These are phyloP conservation scores for Marronus borbonicus DNA, from an alignment of 2,888 invertebrate species.

Conservation along the genomic window DNA sequence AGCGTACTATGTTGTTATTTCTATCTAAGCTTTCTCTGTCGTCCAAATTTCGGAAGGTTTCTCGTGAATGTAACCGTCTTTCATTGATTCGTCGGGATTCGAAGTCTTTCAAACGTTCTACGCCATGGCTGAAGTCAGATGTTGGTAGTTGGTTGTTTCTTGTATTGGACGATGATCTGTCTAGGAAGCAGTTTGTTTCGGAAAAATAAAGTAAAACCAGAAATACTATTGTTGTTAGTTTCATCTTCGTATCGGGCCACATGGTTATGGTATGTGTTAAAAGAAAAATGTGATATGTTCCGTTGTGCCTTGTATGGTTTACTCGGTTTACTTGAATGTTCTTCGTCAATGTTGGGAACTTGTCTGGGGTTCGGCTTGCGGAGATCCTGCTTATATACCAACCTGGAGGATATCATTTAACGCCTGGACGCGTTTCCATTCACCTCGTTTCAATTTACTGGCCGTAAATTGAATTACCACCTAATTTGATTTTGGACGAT, in stretches of 20 bases:
- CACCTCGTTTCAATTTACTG: constrained; percentile 51
- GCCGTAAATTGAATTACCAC: constrained; percentile 43
- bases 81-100: neutral
- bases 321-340: constrained; percentile 57
- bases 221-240: constrained; percentile 55
- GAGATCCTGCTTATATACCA: constrained; percentile 51
- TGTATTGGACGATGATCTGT: constrained; percentile 42
- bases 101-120: constrained; percentile 18
- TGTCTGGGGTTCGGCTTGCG: constrained; percentile 53
- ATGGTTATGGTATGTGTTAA: constrained; percentile 52
- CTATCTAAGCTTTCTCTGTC: constrained; percentile 34
- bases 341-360: constrained; percentile 53
- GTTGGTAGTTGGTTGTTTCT: constrained; percentile 15
- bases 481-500: constrained; percentile 55
- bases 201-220: constrained; percentile 59
- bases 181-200: constrained; percentile 54
- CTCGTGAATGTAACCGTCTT: neutral
- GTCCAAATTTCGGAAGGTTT: constrained; percentile 8
- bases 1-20: constrained; percentile 42
- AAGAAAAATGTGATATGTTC: constrained; percentile 49
- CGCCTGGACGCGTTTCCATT: constrained; percentile 54
- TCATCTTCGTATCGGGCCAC: constrained; percentile 54
- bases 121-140: neutral
- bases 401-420: constrained; percentile 55
- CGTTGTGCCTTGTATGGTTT: constrained; percentile 61